Evolutionary conservation across 2,888 invertebrate species (phyloP).

Genomic region (Scotopteryx bipunctaria): DNA sequence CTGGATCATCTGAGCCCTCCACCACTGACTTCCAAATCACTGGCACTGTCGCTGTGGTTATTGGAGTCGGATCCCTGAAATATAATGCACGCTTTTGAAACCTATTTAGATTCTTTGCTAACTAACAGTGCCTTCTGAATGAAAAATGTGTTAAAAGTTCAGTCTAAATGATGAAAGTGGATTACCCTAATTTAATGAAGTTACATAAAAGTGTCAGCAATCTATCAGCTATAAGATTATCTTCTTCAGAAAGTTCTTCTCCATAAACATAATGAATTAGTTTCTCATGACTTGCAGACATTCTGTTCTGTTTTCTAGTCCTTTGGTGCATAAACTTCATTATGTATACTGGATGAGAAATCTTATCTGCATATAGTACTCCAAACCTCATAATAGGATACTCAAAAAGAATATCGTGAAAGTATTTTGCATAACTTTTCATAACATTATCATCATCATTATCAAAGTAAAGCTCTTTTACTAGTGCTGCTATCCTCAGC

Average conservation of each 20-base stretch:
- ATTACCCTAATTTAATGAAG: slow-evolving; percentile 68
- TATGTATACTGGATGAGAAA: slow-evolving; percentile 56
- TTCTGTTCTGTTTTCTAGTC: background rate
- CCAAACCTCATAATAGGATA: slow-evolving; percentile 65
- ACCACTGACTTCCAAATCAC: slow-evolving; percentile 62
- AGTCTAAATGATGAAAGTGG: background rate
- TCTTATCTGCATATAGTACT: slow-evolving; percentile 52
- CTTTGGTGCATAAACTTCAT: slow-evolving; percentile 50
- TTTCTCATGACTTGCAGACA: slow-evolving; percentile 29
- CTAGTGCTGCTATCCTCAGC: slow-evolving; percentile 52
- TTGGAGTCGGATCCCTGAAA: slow-evolving; percentile 72
- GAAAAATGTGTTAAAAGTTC: no score
- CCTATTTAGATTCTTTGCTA: background rate
- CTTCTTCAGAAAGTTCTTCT: slow-evolving; percentile 35
- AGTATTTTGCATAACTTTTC: slow-evolving; percentile 56
- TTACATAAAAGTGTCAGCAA: slow-evolving; percentile 57
- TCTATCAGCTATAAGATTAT: slow-evolving; percentile 43
- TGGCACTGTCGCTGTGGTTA: slow-evolving; percentile 58
- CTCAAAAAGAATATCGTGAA: slow-evolving; percentile 60
- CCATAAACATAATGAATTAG: slow-evolving; percentile 53
- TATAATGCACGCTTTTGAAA: background rate
- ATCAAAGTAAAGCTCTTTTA: slow-evolving; percentile 65
- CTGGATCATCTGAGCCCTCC: slow-evolving; percentile 28
- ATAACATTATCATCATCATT: slow-evolving; percentile 35
- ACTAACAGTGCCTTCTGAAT: no score